Evolutionary conservation across 2,888 invertebrate genomes (phyloP).

Genomic region (Atethmia centrago): DNA sequence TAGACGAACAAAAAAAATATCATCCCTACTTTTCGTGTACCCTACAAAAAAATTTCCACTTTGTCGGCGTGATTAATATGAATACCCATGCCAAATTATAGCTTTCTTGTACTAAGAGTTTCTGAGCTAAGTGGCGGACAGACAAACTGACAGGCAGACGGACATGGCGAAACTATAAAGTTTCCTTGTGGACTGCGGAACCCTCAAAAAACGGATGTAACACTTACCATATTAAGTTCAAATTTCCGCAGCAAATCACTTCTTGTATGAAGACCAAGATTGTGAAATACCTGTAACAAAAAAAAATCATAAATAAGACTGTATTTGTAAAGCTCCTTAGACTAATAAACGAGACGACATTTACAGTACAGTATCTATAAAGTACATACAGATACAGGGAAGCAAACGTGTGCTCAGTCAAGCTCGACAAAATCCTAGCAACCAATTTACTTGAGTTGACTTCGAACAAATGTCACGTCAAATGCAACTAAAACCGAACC

Average conservation of each 20-base stretch:
- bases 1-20: too few species aligned
- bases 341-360: constrained; percentile 7
- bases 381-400: constrained; percentile 12
- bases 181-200: too few species aligned
- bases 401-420: constrained; percentile 42
- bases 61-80: too few species aligned
- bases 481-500: constrained; percentile 44
- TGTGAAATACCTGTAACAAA: constrained; percentile 85
- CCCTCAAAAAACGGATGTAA: background rate
- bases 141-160: too few species aligned
- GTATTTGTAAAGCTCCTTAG: background rate
- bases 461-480: constrained; percentile 53
- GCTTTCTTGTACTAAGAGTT: too few species aligned
- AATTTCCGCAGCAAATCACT: constrained; percentile 80
- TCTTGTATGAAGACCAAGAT: constrained; percentile 82
- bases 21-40: too few species aligned
- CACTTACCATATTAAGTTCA: constrained; percentile 71
- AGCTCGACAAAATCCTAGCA: constrained; percentile 50
- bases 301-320: background rate
- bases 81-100: background rate
- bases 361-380: constrained; percentile 21
- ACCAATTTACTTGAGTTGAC: constrained; percentile 55
- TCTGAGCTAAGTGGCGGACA: too few species aligned
- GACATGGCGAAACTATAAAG: too few species aligned
- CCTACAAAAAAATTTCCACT: too few species aligned